These are phyloP conservation scores for Megastigmus dorsalis DNA, from an alignment of 2,888 invertebrate species.

Conservation along the genomic window DNA sequence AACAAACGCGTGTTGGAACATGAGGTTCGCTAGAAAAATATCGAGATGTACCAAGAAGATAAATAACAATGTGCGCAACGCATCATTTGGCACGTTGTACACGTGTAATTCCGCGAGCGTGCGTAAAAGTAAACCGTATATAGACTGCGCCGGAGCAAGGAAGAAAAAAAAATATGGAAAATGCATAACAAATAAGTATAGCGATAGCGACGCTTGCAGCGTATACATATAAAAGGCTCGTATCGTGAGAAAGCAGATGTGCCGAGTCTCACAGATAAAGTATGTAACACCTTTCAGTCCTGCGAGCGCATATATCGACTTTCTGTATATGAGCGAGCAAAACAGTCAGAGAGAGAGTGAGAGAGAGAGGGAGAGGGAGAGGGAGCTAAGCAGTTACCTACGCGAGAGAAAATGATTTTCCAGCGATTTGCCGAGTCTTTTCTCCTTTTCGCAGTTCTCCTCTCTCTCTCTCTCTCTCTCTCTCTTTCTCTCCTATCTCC, in stretches of 20 bases:
- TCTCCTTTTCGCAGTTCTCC: background rate
- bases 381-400: background rate
- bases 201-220: conserved; percentile 1
- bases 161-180: conserved; percentile 9
- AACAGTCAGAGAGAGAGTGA: conserved; percentile 1
- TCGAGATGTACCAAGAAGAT: no score
- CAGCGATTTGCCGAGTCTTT: conserved; percentile 49
- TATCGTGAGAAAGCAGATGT: conserved; percentile 53
- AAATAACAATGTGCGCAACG: no score
- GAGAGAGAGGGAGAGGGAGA: conserved; percentile 19
- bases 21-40: no score
- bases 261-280: conserved; percentile 39
- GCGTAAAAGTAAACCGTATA: conserved; percentile 9
- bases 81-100: conserved; percentile 14
- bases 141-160: no score
- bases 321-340: background rate
- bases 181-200: conserved; percentile 35
- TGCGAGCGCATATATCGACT: background rate
- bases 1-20: no score
- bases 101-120: background rate
- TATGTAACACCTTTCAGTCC: conserved; percentile 38
- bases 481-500: no score
- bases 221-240: conserved; percentile 25
- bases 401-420: conserved; percentile 48
- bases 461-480: no score